phyloP scores from a whole-genome alignment of 1,140 invertebrate species.

The Drosophila sp. region DNA sequence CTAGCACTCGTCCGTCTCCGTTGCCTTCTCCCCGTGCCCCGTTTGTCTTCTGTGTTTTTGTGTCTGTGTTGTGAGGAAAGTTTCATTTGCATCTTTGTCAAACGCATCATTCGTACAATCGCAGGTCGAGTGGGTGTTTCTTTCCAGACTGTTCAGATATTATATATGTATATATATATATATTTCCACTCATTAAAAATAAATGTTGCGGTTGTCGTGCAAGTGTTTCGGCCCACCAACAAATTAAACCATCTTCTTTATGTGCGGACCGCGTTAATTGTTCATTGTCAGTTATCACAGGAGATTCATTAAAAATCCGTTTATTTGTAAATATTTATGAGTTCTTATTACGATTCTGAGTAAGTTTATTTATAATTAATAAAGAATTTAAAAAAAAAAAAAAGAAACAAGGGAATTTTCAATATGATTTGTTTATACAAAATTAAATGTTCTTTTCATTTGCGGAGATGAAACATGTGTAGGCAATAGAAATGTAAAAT shows the following conservation, averaged over 20 bases:
- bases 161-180: not conserved
- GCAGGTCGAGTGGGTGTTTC: conserved; percentile 12
- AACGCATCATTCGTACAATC: conserved; percentile 1
- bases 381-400: conserved; percentile 16
- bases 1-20: conserved; percentile 1
- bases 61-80: not conserved
- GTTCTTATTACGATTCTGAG: conserved; percentile 78
- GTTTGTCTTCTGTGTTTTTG: not conserved
- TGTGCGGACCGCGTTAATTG: conserved; percentile 36
- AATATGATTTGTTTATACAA: conserved; percentile 20
- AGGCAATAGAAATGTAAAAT: not conserved
- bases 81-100: conserved; percentile 29
- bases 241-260: conserved; percentile 38
- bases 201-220: conserved; percentile 24
- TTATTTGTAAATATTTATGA: conserved; percentile 65
- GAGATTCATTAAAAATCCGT: conserved; percentile 34
- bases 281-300: conserved; percentile 35
- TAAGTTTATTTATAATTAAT: conserved; percentile 61
- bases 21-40: not conserved
- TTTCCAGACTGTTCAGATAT: not conserved
- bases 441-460: not conserved
- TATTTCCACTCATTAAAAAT: conserved; percentile 18
- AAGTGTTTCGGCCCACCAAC: conserved; percentile 28
- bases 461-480: not conserved
- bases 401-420: not conserved